Evolutionary conservation across 2,888 invertebrate genomes (phyloP).

Genomic region (Deilephila elpenor): DNA sequence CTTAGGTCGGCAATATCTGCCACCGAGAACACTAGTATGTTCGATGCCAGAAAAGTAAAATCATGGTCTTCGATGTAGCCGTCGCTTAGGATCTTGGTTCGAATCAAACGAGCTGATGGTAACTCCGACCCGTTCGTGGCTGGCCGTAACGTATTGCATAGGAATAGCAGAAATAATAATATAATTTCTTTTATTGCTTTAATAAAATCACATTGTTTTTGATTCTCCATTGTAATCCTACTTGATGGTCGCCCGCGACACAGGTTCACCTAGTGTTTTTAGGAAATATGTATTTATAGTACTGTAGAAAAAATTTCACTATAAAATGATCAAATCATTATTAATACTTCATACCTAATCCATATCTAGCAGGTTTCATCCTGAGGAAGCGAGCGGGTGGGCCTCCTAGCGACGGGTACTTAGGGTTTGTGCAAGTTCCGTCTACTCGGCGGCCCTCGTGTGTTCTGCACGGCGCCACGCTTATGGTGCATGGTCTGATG

Average conservation of each 20-base stretch:
- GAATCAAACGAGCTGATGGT: slow-evolving; percentile 33
- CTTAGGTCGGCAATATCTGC: slow-evolving; percentile 6
- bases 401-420: slow-evolving; percentile 28
- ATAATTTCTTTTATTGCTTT: too few relatives aligned
- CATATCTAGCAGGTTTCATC: slow-evolving; percentile 12
- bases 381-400: background rate
- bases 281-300: too few relatives aligned
- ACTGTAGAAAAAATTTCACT: too few relatives aligned
- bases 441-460: slow-evolving; percentile 31
- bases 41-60: background rate
- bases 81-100: slow-evolving; percentile 23
- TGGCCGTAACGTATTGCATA: background rate
- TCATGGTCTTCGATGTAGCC: slow-evolving; percentile 6
- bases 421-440: slow-evolving; percentile 36
- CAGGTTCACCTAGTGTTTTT: too few relatives aligned
- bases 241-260: too few relatives aligned
- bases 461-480: slow-evolving; percentile 24
- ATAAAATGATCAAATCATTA: too few relatives aligned
- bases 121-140: slow-evolving; percentile 16
- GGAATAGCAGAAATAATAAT: background rate
- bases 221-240: too few relatives aligned
- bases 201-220: too few relatives aligned
- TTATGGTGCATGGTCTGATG: background rate
- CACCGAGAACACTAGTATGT: background rate
- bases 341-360: slow-evolving; percentile 5